phyloP scores from a whole-genome alignment of 2,113 vertebrate genomes.

The Chunga burmeisteri region DNA sequence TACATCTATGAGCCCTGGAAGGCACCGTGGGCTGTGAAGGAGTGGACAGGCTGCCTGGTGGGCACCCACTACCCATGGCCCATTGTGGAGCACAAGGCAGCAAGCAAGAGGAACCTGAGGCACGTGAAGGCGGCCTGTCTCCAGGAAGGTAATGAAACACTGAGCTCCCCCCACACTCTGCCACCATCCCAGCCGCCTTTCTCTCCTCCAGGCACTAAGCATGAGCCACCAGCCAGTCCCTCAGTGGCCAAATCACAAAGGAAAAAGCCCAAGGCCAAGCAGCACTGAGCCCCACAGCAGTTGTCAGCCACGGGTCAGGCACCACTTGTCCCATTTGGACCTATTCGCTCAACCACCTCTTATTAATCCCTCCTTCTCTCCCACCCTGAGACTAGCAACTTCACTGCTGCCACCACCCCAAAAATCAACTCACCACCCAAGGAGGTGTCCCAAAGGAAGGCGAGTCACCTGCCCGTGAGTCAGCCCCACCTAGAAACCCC shows the following conservation, averaged over 20 bases:
- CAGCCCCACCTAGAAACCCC: not conserved
- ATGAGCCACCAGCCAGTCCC: not conserved
- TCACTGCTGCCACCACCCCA: not conserved
- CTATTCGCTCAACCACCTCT: rapidly evolving
- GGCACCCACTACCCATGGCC: slow-evolving; percentile 77
- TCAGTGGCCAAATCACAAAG: not conserved
- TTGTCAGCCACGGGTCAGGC: rapidly evolving
- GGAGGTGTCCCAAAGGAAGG: rapidly evolving
- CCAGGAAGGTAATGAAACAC: not conserved
- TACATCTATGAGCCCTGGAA: slow-evolving; percentile 82
- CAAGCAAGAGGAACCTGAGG: slow-evolving; percentile 72
- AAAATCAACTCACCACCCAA: not conserved
- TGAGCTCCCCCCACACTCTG: not conserved
- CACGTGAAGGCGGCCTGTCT: slow-evolving; percentile 76
- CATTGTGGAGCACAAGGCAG: slow-evolving; percentile 58
- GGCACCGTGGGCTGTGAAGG: slow-evolving; percentile 70
- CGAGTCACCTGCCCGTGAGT: rapidly evolving
- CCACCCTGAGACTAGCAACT: rapidly evolving
- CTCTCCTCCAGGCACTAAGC: not conserved
- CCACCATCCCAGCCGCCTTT: rapidly evolving
- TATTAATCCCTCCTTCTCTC: no score
- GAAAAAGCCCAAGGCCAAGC: not conserved
- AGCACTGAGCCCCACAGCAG: not conserved
- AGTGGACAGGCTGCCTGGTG: slow-evolving; percentile 76
- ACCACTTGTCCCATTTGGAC: rapidly evolving